Base-by-base conservation (phyloP, 2,888 invertebrate genomes). In the Hesperia comma region DNA sequence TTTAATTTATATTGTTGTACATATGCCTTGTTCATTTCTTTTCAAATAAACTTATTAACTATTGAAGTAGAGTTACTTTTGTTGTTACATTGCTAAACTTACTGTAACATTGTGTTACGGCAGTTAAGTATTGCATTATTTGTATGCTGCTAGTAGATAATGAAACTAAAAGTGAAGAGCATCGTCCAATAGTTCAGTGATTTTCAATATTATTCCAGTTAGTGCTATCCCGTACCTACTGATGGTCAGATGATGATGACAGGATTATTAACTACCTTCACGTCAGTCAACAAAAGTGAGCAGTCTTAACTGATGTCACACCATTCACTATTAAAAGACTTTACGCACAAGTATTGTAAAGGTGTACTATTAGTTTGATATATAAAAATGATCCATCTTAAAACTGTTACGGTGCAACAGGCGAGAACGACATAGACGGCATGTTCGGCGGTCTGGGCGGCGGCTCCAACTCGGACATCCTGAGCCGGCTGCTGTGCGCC, bases 361-460 rank as follows among this genome's bases (percentile, higher is more conserved):
- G n/a, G n/a, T n/a, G n/a, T n/a, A n/a, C 10, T 5, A 33, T 37
- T 10, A 37, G 37, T 37, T 37, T 12, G 10, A 8, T 10, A 12
- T 10, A 1, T 37, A 8, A 37, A 0, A 3, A 37, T 8, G 3
- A 37, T 12, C 37, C 46, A 46, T 8, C 17, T 4, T 17, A 3
- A 19, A 19, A 19, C 19, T 15, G 49, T 19, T 8, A 6, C 19
- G 6, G 12, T 19, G 5, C 2, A n/a, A 33, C 82, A 92, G 92
- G 92, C 10, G 92, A 92, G 75, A 90, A 91, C 75, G 92, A 92
- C 79, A 84, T 92, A 40, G 91, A 91, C 83, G 82, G 0, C 76
- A 79, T 70, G 80, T 79, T 10, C 72, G 17, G 69, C 62, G 56
- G 70, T 12, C 68, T 14, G 66, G 64, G 57, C 77, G 69, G 71